Percentiles rank a stretch among this genome's conserved stretches.
These are phyloP conservation scores for Elymnias hypermnestra DNA, from an alignment of 1,140 invertebrate species.

Conservation along the genomic window DNA sequence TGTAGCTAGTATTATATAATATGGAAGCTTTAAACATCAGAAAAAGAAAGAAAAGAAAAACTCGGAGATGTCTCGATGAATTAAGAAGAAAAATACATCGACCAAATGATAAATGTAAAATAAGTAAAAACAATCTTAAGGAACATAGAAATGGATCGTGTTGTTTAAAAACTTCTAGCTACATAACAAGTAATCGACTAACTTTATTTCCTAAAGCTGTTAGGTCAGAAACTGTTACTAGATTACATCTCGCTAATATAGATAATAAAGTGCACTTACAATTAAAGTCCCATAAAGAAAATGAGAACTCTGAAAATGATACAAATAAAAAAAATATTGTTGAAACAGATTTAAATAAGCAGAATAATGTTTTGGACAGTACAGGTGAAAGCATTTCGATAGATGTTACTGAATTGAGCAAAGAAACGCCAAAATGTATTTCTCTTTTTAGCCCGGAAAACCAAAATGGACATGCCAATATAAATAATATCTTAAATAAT, in stretches of 20 bases:
- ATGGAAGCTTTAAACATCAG: constrained; percentile 6
- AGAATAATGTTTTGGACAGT: neutral
- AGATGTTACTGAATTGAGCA: neutral
- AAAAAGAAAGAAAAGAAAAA: constrained; percentile 52
- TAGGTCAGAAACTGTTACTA: constrained; percentile 48
- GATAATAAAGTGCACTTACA: too few relatives aligned
- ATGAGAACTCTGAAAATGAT: too few relatives aligned
- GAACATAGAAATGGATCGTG: constrained; percentile 5
- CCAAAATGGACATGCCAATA: neutral
- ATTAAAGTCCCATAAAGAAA: too few relatives aligned
- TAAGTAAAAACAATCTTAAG: constrained; percentile 2
- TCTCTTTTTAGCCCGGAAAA: constrained; percentile 17
- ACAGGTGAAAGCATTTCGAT: neutral
- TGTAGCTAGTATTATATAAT: too few relatives aligned
- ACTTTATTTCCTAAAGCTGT: constrained; percentile 48
- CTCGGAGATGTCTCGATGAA: constrained; percentile 47
- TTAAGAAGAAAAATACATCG: constrained; percentile 38
- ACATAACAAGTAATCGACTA: constrained; percentile 31
- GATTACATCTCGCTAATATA: constrained; percentile 26
- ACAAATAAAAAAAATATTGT: neutral
- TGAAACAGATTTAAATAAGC: neutral
- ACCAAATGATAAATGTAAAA: neutral
- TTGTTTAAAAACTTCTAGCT: constrained; percentile 11
- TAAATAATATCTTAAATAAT: neutral
- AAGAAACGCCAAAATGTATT: constrained; percentile 11